Evolutionary conservation across 2,797 vertebrate genomes (phyloP).

Genomic region (Takifugu rubripes): DNA sequence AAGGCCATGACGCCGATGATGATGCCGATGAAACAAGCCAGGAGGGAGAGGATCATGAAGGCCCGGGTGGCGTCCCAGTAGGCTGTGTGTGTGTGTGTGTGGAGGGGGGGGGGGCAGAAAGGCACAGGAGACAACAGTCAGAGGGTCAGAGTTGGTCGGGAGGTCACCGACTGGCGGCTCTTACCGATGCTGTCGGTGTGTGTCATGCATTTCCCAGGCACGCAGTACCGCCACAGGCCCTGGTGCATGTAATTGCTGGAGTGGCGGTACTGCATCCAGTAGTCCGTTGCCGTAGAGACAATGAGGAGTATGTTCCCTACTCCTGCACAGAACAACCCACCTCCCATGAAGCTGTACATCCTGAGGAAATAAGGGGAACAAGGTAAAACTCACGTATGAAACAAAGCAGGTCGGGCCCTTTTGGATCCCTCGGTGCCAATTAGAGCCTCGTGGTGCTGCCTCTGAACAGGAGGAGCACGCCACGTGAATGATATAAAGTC

Average conservation of each 20-base stretch:
- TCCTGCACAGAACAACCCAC: constrained; percentile 82
- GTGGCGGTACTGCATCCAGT: constrained; percentile 85
- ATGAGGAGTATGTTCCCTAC: constrained; percentile 82
- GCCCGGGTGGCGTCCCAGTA: constrained; percentile 83
- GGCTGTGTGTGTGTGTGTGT: constrained; percentile 44
- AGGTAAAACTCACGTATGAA: neutral
- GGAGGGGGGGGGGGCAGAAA: neutral
- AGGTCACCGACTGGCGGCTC: constrained; percentile 19
- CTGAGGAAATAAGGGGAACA: constrained; percentile 26
- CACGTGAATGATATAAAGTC: constrained; percentile 40
- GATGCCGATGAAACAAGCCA: constrained; percentile 81
- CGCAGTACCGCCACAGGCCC: constrained; percentile 82
- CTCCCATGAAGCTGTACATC: constrained; percentile 87
- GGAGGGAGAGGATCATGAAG: constrained; percentile 81
- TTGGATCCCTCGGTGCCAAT: constrained; percentile 17
- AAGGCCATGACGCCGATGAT: constrained; percentile 82
- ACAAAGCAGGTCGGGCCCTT: constrained; percentile 36
- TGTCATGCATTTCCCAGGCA: constrained; percentile 80
- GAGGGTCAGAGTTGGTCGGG: constrained; percentile 1
- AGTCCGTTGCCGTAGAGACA: constrained; percentile 83
- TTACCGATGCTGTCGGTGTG: constrained; percentile 81
- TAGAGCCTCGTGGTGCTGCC: constrained; percentile 30
- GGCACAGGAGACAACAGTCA: constrained; percentile 1
- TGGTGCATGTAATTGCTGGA: constrained; percentile 83
- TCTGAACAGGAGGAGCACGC: constrained; percentile 6